These are phyloP conservation scores for Brachionus calyciflorus DNA, from an alignment of 1,140 invertebrate species.

Conservation along the genomic window DNA sequence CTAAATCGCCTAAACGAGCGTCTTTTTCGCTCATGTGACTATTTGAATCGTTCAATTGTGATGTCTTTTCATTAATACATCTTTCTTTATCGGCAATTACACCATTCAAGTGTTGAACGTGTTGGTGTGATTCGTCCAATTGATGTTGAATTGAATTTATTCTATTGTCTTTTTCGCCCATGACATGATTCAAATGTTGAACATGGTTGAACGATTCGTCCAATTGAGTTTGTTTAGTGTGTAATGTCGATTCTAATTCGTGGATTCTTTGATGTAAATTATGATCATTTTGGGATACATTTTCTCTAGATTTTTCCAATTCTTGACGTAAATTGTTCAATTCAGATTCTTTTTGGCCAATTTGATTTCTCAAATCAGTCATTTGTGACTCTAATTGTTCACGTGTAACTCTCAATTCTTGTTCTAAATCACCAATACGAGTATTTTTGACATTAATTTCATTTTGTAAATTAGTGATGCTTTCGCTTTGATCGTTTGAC, in stretches of 20 bases:
- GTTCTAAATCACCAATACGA: neutral
- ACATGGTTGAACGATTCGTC: conserved; percentile 9
- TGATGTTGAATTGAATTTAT: neutral
- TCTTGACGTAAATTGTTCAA: neutral
- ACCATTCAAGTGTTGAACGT: neutral
- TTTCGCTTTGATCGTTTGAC: neutral
- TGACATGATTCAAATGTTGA: neutral
- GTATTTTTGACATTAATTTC: neutral
- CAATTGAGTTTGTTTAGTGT: conserved; percentile 7
- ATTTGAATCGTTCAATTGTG: neutral
- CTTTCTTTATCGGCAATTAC: neutral
- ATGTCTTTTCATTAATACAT: neutral
- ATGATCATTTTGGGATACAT: neutral
- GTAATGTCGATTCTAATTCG: neutral
- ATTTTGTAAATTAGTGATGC: neutral
- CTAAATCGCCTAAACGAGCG: neutral
- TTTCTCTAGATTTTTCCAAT: neutral
- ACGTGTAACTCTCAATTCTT: neutral
- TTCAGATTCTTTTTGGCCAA: neutral
- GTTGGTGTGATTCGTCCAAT: neutral
- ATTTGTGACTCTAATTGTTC: neutral
- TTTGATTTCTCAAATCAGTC: neutral
- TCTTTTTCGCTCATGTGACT: neutral
- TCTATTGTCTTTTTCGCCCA: neutral
- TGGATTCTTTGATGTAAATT: neutral